Conservation (phyloP, 2,888 invertebrate genomes). For the Seira musarum region DNA sequence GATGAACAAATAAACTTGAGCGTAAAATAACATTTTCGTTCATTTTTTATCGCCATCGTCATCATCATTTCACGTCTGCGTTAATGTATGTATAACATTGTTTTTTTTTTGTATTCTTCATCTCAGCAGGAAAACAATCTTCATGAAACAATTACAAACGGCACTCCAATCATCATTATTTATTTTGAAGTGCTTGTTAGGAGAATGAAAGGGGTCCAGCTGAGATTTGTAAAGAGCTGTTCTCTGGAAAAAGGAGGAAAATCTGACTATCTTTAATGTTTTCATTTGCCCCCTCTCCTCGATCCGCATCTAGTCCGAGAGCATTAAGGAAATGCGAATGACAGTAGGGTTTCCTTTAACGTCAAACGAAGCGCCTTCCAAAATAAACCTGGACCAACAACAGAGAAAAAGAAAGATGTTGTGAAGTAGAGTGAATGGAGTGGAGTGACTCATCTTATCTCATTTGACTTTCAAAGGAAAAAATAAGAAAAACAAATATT, state of each 20-base stretch:
- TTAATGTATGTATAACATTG: too few species aligned
- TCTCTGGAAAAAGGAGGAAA: too few species aligned
- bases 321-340: too few species aligned
- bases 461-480: constrained; percentile 24
- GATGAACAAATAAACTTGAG: too few species aligned
- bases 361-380: constrained; percentile 24
- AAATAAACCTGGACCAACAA: constrained; percentile 43
- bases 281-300: too few species aligned
- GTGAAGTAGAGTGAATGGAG: too few species aligned
- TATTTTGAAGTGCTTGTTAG: constrained; percentile 53
- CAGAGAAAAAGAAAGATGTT: constrained; percentile 35
- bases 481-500: constrained; percentile 19
- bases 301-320: too few species aligned
- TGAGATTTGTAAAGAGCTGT: too few species aligned
- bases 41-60: too few species aligned
- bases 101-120: not conserved
- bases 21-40: too few species aligned
- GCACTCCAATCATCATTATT: constrained; percentile 53
- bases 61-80: too few species aligned
- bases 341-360: constrained; percentile 7
- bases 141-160: constrained; percentile 51
- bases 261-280: too few species aligned
- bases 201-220: constrained; percentile 53
- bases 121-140: constrained; percentile 27
- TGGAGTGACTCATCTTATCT: constrained; percentile 55